phyloP scores from a whole-genome alignment of 2,113 vertebrate species.

The Arothron firmamentum region DNA sequence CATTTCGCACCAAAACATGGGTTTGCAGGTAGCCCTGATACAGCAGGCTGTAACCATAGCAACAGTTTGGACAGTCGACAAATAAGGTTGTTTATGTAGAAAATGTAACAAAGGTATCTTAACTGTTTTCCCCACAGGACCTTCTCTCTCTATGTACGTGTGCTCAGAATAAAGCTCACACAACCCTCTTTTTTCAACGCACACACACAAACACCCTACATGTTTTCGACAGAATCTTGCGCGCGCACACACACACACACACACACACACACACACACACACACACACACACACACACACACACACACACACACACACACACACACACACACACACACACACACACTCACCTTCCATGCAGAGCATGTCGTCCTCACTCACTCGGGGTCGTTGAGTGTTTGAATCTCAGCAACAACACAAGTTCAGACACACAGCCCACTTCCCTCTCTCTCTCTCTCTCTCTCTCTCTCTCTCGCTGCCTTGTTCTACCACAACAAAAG shows the following conservation, averaged over 20 bases:
- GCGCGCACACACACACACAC: constrained; percentile 6
- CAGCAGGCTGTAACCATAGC: constrained; percentile 21
- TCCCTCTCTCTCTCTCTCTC: no score
- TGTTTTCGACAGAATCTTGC: no score
- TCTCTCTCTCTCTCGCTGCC: constrained; percentile 10
- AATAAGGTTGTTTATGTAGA: no score
- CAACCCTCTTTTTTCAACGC: not conserved
- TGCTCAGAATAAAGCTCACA: constrained; percentile 13
- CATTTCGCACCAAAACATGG: no score
- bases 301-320: constrained; percentile 6
- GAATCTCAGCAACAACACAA: constrained; percentile 24
- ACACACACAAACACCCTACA: constrained; percentile 2
- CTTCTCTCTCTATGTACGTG: constrained; percentile 11
- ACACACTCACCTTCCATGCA: constrained; percentile 44
- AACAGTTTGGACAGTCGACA: constrained; percentile 6
- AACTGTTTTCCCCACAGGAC: constrained; percentile 1
- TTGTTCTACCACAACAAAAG: constrained; percentile 28
- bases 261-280: constrained; percentile 5
- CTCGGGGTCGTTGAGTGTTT: not conserved
- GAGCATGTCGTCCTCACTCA: constrained; percentile 40
- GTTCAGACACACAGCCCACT: constrained; percentile 35
- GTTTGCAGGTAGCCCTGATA: no score
- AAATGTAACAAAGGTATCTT: no score
- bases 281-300: constrained; percentile 8
- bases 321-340: constrained; percentile 5